A percentile compares a stretch with the other conserved stretches of the same genome.
These are phyloP conservation scores for Megaceryle maxima DNA, from an alignment of 2,113 vertebrate species.

Conservation along the genomic window DNA sequence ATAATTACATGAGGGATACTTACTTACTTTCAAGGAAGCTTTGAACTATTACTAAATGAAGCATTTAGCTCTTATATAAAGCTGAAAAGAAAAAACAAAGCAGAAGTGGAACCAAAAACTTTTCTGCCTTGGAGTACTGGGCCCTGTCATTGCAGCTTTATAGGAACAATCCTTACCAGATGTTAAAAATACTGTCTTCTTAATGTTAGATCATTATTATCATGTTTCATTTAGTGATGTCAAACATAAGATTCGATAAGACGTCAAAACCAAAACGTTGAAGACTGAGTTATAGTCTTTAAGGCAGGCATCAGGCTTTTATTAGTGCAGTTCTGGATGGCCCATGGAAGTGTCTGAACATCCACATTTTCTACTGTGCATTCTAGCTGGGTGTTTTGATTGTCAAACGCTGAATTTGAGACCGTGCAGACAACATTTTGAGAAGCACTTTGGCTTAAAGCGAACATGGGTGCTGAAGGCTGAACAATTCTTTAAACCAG, in stretches of 20 bases:
- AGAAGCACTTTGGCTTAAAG: neutral
- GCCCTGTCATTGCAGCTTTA: neutral
- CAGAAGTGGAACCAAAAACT: neutral
- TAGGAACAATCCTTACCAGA: neutral
- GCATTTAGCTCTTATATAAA: neutral
- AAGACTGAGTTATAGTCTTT: neutral
- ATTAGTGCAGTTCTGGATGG: rapidly evolving
- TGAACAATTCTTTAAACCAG: neutral
- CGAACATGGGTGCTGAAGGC: rapidly evolving
- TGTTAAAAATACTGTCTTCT: neutral
- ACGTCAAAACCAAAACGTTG: neutral
- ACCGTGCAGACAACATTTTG: neutral
- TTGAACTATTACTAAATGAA: constrained; percentile 3
- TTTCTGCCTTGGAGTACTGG: neutral
- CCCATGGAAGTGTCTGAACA: neutral
- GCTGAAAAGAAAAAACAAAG: neutral
- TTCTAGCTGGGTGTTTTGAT: neutral
- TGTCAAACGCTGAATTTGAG: neutral
- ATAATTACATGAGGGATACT: neutral
- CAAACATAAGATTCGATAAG: neutral
- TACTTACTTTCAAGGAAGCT: neutral
- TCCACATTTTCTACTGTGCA: neutral
- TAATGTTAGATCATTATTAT: neutral
- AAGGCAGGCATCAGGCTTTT: neutral
- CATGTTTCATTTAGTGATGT: neutral